Evolutionary conservation across 2,113 vertebrate species (phyloP).

Genomic region (Salvelinus sp.): DNA sequence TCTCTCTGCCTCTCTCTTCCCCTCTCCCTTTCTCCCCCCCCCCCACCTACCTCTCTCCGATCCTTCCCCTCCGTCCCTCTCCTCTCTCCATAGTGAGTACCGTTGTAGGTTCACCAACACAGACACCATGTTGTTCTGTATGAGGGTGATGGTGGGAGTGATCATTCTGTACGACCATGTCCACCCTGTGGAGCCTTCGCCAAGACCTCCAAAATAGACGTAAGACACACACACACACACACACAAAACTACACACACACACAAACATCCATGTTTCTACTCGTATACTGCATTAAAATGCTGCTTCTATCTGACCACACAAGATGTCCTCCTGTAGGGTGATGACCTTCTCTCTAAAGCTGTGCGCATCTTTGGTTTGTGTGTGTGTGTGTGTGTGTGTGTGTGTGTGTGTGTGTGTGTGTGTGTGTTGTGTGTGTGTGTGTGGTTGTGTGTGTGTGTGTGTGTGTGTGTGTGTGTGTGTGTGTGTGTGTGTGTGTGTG

Average conservation of each 20-base stretch:
- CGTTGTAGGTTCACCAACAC: slow-evolving; percentile 92
- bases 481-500: no score
- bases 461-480: no score
- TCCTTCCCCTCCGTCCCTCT: not conserved
- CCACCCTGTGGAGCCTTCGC: slow-evolving; percentile 92
- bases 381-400: not conserved
- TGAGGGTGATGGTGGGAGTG: slow-evolving; percentile 93
- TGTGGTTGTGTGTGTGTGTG: no score
- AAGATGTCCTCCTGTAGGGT: not conserved
- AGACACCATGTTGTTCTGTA: slow-evolving; percentile 93
- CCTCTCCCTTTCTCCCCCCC: not conserved
- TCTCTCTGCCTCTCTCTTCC: not conserved
- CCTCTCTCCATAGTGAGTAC: slow-evolving; percentile 77
- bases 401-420: not conserved
- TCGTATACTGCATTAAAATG: no score
- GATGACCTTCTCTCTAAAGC: not conserved
- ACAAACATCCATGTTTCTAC: not conserved
- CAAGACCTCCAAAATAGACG: slow-evolving; percentile 93
- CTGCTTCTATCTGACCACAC: no score
- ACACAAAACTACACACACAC: not conserved
- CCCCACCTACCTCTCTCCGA: not conserved
- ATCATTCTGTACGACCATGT: slow-evolving; percentile 95
- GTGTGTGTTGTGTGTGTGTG: no score
- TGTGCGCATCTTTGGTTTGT: slow-evolving; percentile 1
- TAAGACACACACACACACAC: slow-evolving; percentile 40